Base-by-base conservation (phyloP, 2,113 vertebrate genomes). In the Alligator mississippiensis region DNA sequence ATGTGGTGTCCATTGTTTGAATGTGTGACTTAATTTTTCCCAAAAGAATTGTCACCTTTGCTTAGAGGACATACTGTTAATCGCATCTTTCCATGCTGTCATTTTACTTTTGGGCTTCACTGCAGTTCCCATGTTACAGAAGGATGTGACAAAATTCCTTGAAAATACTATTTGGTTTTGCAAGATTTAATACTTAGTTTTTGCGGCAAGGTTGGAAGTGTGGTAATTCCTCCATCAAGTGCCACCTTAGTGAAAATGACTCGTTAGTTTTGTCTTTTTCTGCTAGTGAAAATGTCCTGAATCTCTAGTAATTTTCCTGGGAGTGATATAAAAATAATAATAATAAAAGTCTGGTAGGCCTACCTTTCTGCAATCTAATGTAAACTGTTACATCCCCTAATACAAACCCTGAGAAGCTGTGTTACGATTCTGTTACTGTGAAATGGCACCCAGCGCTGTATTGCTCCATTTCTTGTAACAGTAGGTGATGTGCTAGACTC, bases 11-110 rank as follows among this genome's bases (percentile, higher is more conserved):
- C 22, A 12, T 90, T 82, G 55, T 47, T 72, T 47, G 5, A 77
- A 80, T 91, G n/a, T 11, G 17, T 82, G 24, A 63, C 57, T 95
- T 96, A 62, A 62, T 93, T 77, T 80, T 4, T 7, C 10, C 30
- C 3, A 0, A 3, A 14, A 38, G 18, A 59, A 2, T 18, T 61
- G 62, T 57, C 14, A 72, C 55, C 61, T 5, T 4, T 11, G 47
- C 63, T 74, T 17, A 54, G 21, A 91, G 64, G 80, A 94, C 92
- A 90, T 92, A 61, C 85, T 93, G 54, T 84, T 95, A 91, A 63
- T 30, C 34, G 1, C 34, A 72, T 47, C 79, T 90, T 93, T 79
- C 15, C 61, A 74, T 64, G 57, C 84, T 2, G 34, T n/a, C 72
- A 14, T 70, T 60, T 38, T 59, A 17, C 54, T 59, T 19, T 4